phyloP scores from a whole-genome alignment of 2,113 vertebrate genomes.

The Proterorhinus semilunaris region DNA sequence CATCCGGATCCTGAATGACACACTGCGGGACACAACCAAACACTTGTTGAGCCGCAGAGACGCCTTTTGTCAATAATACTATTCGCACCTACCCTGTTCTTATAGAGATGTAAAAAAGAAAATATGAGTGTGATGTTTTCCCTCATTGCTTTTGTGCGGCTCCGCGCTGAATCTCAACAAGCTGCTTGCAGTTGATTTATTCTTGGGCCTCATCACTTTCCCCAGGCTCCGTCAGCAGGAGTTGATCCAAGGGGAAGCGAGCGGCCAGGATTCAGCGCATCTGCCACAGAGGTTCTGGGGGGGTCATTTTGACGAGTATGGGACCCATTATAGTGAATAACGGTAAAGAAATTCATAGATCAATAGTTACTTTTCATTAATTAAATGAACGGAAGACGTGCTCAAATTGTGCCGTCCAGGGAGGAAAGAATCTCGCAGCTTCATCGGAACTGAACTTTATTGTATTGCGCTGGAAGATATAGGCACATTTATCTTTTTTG shows the following conservation, averaged over 20 bases:
- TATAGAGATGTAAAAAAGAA: slow-evolving; percentile 6
- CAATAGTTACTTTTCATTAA: no score
- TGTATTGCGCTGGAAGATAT: no score
- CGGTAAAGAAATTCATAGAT: no score
- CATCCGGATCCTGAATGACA: neutral
- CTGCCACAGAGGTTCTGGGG: neutral
- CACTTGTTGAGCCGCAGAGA: neutral
- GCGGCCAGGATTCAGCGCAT: neutral
- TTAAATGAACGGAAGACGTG: no score
- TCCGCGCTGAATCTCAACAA: slow-evolving; percentile 6
- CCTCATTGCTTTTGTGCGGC: slow-evolving; percentile 13
- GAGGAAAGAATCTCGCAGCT: no score
- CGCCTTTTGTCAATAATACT: slow-evolving; percentile 1
- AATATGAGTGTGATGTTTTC: slow-evolving; percentile 11
- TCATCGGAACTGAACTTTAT: no score
- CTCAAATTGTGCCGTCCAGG: no score
- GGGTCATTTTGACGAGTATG: neutral
- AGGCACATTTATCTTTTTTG: no score
- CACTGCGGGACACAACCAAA: neutral
- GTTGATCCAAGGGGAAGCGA: neutral
- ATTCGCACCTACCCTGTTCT: neutral
- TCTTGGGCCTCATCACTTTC: slow-evolving; percentile 5
- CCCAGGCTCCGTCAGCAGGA: neutral
- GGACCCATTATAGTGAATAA: no score
- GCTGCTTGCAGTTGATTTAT: slow-evolving; percentile 8